phyloP scores from a whole-genome alignment of 2,113 vertebrate species.

The Tautogolabrus adspersus region DNA sequence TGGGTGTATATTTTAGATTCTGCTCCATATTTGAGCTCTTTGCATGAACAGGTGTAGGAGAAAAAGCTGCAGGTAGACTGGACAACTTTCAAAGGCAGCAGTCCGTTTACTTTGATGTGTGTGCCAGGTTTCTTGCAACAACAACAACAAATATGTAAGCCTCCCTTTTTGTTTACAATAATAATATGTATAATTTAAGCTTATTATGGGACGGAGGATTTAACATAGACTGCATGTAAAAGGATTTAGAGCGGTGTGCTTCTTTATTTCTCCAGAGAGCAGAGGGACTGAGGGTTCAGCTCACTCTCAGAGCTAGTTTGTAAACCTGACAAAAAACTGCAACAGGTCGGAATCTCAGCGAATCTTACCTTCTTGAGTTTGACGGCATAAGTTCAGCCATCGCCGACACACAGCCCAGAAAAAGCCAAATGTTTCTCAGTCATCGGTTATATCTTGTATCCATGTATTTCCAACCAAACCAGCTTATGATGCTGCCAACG shows the following conservation, averaged over 20 bases:
- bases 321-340: background rate
- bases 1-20: too few species aligned
- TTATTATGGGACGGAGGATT: background rate
- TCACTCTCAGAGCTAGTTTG: too few species aligned
- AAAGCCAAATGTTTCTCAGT: background rate
- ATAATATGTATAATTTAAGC: background rate
- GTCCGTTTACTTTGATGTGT: background rate
- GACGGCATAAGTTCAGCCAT: constrained; percentile 71
- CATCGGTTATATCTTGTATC: constrained; percentile 32
- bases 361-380: constrained; percentile 70
- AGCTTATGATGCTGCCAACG: background rate
- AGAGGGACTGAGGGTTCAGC: background rate
- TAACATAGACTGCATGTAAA: background rate
- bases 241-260: background rate
- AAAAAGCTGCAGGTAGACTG: too few species aligned
- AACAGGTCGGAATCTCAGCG: background rate
- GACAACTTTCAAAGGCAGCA: background rate
- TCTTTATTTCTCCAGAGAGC: background rate
- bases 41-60: too few species aligned
- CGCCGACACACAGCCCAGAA: background rate
- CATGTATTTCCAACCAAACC: background rate
- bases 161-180: background rate
- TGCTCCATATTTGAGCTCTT: too few species aligned
- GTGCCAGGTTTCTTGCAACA: background rate
- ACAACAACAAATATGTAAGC: background rate